phyloP scores from a whole-genome alignment of 2,797 vertebrate species.

The Rhinogobio ventralis region DNA sequence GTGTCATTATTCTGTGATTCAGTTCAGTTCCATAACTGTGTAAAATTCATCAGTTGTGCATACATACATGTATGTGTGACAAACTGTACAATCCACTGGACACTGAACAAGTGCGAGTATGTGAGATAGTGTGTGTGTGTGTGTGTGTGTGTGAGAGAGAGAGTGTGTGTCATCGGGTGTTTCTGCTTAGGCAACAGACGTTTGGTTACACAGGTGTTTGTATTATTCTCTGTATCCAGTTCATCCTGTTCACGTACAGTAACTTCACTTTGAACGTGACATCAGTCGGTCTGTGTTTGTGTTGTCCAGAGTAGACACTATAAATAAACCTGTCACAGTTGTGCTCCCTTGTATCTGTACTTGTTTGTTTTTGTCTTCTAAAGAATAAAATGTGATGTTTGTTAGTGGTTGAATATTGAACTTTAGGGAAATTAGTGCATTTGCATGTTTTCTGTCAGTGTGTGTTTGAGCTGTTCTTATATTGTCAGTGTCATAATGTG shows the following conservation, averaged over 20 bases:
- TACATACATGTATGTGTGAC: too few species aligned
- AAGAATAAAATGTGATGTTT: neutral
- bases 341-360: too few species aligned
- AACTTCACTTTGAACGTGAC: neutral
- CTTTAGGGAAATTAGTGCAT: constrained; percentile 10
- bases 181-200: neutral
- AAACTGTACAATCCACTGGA: too few species aligned
- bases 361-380: neutral
- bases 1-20: too few species aligned
- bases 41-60: too few species aligned
- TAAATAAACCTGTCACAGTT: neutral
- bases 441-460: constrained; percentile 2
- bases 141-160: too few species aligned
- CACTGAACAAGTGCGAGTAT: too few species aligned
- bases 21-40: too few species aligned
- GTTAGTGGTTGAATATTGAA: neutral
- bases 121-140: too few species aligned
- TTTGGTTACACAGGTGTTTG: constrained; percentile 14
- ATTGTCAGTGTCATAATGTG: too few species aligned
- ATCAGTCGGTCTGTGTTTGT: neutral
- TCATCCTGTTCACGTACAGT: neutral
- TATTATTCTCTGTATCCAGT: neutral
- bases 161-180: neutral
- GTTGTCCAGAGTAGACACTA: neutral
- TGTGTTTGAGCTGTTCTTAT: neutral